These are phyloP conservation scores for Scomber scombrus DNA, from an alignment of 2,113 vertebrate genomes.

Conservation along the genomic window DNA sequence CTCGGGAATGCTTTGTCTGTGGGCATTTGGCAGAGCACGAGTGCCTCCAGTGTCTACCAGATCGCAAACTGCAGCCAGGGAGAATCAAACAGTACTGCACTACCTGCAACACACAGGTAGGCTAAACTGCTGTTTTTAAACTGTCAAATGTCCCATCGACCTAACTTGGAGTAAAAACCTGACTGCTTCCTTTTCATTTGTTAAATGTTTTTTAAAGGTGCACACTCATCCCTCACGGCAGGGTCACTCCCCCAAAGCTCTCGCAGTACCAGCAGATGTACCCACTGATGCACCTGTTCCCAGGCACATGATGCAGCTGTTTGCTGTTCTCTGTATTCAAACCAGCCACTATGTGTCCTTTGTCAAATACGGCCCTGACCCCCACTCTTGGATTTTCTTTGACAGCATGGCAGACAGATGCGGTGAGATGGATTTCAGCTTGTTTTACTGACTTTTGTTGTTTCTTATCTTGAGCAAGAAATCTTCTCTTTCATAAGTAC, in stretches of 20 bases:
- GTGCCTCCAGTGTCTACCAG: conserved; percentile 84
- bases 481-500: not conserved
- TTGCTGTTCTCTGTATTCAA: conserved; percentile 88
- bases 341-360: conserved; percentile 89
- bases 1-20: conserved; percentile 84
- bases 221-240: conserved; percentile 76
- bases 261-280: conserved; percentile 46
- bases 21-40: conserved; percentile 78
- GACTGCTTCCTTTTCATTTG: not conserved
- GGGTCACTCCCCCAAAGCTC: conserved; percentile 70
- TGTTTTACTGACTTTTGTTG: not conserved
- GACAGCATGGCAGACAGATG: conserved; percentile 89
- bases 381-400: conserved; percentile 87
- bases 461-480: not conserved
- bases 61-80: conserved; percentile 83
- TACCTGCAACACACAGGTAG: conserved; percentile 83
- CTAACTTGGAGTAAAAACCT: not conserved
- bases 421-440: conserved; percentile 68
- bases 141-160: not conserved
- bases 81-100: conserved; percentile 84
- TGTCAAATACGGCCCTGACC: conserved; percentile 82
- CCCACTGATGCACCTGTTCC: conserved; percentile 35
- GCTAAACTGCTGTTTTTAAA: not conserved
- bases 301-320: conserved; percentile 81
- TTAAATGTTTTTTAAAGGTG: conserved; percentile 66